Percentiles rank a stretch among this genome's conserved stretches.
These are phyloP conservation scores for Psammodynastes pulverulentus DNA, from an alignment of 2,113 vertebrate species.

Conservation along the genomic window DNA sequence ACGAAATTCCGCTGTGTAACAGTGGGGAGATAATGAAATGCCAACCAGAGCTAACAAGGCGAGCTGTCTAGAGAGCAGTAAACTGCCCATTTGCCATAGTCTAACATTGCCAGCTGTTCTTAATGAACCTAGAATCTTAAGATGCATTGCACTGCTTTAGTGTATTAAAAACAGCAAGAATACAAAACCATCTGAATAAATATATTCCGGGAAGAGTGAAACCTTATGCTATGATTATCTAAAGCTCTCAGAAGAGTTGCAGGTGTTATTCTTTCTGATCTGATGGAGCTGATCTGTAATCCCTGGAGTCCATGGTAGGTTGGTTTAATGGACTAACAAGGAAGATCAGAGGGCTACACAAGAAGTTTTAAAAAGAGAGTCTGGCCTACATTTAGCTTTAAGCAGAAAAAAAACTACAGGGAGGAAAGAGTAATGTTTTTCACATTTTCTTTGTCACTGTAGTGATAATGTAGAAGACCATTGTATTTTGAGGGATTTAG, in stretches of 20 bases:
- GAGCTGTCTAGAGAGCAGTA: not conserved
- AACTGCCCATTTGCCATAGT: conserved; percentile 23
- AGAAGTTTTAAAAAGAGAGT: not conserved
- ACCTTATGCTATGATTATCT: not conserved
- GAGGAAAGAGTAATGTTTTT: not conserved
- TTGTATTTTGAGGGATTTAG: not conserved
- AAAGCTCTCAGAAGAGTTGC: not conserved
- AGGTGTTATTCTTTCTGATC: not conserved
- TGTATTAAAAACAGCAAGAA: conserved; percentile 31
- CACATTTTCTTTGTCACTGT: not conserved
- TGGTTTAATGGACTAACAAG: not conserved
- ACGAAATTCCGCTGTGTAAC: not conserved
- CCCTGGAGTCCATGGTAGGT: not conserved
- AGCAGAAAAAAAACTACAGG: not conserved
- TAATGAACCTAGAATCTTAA: conserved; percentile 47
- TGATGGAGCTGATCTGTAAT: not conserved
- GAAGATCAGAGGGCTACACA: not conserved
- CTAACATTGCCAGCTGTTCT: conserved; percentile 34
- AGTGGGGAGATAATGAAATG: conserved; percentile 6
- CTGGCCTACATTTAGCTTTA: not conserved
- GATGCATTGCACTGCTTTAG: conserved; percentile 50
- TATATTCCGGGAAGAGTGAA: conserved; percentile 38
- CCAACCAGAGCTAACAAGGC: conserved; percentile 13
- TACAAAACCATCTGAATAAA: conserved; percentile 49
- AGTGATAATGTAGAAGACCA: not conserved